Percentiles rank a stretch among this genome's conserved stretches.
Conservation (phyloP, 2,113 vertebrate genomes). For the Octodon degus region DNA sequence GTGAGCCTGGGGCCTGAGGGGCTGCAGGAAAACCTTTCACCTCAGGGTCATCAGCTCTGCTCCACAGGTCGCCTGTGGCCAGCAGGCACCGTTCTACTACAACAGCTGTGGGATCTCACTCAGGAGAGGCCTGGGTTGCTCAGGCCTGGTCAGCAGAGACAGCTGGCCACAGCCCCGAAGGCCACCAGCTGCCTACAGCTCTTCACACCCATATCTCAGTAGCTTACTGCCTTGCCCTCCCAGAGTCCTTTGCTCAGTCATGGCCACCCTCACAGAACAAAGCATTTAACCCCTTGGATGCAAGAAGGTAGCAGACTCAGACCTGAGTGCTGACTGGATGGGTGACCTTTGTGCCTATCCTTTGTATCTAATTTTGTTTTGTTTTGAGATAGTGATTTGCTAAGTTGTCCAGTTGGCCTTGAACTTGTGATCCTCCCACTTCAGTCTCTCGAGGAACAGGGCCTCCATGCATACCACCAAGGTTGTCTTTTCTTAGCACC, state of each 20-base stretch:
- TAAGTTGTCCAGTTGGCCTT: background rate
- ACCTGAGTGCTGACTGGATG: background rate
- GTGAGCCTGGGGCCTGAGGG: background rate
- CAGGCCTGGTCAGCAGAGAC: constrained; percentile 61
- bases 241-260: background rate
- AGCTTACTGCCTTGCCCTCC: background rate
- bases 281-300: background rate
- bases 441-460: too few species aligned
- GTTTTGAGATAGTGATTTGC: background rate
- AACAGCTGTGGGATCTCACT: constrained; percentile 68
- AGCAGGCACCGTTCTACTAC: background rate
- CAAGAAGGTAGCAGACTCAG: background rate
- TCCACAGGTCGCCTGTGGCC: background rate
- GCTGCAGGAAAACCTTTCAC: constrained; percentile 49
- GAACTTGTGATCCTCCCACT: background rate
- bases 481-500: background rate
- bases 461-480: too few species aligned
- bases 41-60: constrained; percentile 55
- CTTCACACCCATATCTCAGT: background rate
- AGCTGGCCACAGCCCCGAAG: constrained; percentile 50
- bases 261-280: background rate
- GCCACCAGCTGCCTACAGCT: constrained; percentile 45
- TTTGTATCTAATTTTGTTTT: background rate
- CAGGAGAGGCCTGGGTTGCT: background rate
- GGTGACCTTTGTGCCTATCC: background rate